Conservation (phyloP, 2,888 invertebrate species). For the Protula sp. region DNA sequence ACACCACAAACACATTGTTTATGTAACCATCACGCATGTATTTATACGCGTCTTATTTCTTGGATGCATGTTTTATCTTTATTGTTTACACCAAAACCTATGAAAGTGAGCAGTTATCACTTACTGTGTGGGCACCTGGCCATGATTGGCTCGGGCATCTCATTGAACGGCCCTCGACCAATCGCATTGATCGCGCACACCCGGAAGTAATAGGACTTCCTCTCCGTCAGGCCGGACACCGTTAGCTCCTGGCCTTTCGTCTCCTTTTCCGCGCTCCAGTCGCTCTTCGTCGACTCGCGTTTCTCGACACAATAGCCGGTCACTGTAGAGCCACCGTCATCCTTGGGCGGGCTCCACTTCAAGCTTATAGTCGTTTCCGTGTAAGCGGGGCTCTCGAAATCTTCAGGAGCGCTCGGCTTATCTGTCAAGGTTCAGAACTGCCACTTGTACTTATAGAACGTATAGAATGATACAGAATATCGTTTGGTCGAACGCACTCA, state of each 20-base stretch:
- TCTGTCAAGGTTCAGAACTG: too few relatives aligned
- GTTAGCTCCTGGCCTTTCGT: constrained; percentile 7
- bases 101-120: too few relatives aligned
- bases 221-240: constrained; percentile 10
- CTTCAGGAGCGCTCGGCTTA: constrained; percentile 53
- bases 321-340: constrained; percentile 26
- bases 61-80: too few relatives aligned
- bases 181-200: constrained; percentile 58
- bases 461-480: too few relatives aligned
- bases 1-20: too few relatives aligned
- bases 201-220: constrained; percentile 15
- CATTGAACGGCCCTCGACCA: constrained; percentile 63
- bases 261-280: constrained; percentile 61
- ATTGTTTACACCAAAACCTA: too few relatives aligned
- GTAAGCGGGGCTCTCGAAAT: constrained; percentile 21
- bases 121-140: constrained; percentile 21
- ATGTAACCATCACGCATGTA: too few relatives aligned
- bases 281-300: constrained; percentile 64
- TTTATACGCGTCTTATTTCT: too few relatives aligned
- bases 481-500: too few relatives aligned
- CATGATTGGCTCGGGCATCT: constrained; percentile 36
- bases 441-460: too few relatives aligned
- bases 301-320: constrained; percentile 33
- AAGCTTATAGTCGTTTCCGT: constrained; percentile 19
- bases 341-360: constrained; percentile 61